These are phyloP conservation scores for Daubentonia madagascariensis DNA, from an alignment of 2,113 vertebrate genomes.

Conservation along the genomic window DNA sequence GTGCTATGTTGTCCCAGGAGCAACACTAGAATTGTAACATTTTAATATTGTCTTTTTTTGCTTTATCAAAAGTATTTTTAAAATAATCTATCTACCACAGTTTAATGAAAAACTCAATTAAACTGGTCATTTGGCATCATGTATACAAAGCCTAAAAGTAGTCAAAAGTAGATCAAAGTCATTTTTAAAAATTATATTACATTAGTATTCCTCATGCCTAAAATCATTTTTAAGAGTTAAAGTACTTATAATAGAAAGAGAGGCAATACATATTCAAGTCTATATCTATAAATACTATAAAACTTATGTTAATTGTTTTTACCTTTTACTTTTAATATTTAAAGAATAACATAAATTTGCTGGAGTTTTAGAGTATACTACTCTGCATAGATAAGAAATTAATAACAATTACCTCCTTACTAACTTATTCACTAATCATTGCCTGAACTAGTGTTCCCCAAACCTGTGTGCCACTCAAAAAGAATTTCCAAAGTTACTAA, in stretches of 20 bases:
- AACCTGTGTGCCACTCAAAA: background rate
- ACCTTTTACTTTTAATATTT: background rate
- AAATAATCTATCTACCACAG: background rate
- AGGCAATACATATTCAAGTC: background rate
- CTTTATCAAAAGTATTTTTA: background rate
- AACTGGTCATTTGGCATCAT: background rate
- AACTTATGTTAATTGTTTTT: background rate
- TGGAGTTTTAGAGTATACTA: background rate
- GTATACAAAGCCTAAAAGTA: background rate
- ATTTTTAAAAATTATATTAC: background rate
- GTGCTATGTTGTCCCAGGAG: background rate
- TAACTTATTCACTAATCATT: background rate
- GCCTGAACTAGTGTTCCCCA: background rate
- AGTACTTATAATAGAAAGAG: background rate
- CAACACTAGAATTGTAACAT: background rate
- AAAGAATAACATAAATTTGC: background rate
- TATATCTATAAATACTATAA: background rate
- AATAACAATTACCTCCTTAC: background rate
- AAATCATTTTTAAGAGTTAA: background rate
- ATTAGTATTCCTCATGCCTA: background rate
- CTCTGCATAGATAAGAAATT: background rate
- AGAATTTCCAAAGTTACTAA: background rate
- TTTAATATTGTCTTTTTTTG: background rate
- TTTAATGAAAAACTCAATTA: background rate
- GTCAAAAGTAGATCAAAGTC: background rate